Percentiles rank a stretch among this genome's conserved stretches.
These are phyloP conservation scores for Ophion ventricosus DNA, from an alignment of 2,888 invertebrate genomes.

Conservation along the genomic window DNA sequence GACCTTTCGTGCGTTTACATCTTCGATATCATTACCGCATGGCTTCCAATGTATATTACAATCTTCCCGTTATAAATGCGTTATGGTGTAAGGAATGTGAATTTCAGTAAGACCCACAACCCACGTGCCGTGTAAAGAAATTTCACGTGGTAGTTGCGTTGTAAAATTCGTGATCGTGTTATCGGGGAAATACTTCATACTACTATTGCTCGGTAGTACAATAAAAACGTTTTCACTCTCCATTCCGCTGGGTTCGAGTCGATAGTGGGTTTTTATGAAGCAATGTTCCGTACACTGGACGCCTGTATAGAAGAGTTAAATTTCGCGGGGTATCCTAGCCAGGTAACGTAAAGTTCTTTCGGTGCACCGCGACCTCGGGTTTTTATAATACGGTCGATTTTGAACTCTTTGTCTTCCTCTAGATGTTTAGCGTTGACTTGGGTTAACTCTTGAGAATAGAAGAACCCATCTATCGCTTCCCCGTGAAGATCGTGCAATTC, in stretches of 20 bases:
- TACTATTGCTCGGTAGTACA: constrained; percentile 70
- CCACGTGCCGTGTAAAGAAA: background rate
- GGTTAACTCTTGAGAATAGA: constrained; percentile 52
- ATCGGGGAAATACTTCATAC: constrained; percentile 68
- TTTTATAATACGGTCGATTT: background rate
- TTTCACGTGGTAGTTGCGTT: constrained; percentile 67
- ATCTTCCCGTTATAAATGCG: background rate
- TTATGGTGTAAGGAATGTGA: background rate
- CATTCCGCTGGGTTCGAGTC: background rate
- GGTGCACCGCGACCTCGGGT: constrained; percentile 17
- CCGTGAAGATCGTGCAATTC: background rate
- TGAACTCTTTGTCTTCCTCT: background rate
- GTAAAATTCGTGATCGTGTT: constrained; percentile 71
- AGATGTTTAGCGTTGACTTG: constrained; percentile 1
- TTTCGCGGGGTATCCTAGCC: constrained; percentile 62
- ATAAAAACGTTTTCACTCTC: constrained; percentile 65
- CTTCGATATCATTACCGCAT: background rate
- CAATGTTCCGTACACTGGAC: background rate
- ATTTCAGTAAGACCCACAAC: background rate
- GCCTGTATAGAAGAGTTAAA: background rate
- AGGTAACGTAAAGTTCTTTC: constrained; percentile 66
- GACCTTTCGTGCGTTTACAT: too few species aligned
- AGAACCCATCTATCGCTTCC: constrained; percentile 32
- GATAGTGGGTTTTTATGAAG: too few species aligned
- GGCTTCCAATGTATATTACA: background rate